phyloP scores from a whole-genome alignment of 23 tunicate species.

The Trididemnum nubilum region DNA sequence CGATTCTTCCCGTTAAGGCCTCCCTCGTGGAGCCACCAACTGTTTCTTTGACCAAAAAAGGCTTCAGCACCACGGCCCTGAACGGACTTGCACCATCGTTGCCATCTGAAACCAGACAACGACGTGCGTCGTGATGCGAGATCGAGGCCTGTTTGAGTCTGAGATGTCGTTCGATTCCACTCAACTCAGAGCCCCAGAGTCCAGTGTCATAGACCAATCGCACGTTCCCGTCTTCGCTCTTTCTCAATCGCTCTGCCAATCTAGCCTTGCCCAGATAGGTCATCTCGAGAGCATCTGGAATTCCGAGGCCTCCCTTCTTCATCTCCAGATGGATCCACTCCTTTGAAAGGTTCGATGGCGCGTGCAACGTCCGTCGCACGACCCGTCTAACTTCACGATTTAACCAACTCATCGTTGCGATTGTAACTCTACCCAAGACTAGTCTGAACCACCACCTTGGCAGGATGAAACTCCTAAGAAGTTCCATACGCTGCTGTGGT shows the following conservation, averaged over 20 bases:
- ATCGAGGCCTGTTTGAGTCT: not conserved
- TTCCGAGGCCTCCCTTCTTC: slow-evolving; percentile 20
- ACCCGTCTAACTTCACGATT: slow-evolving; percentile 16
- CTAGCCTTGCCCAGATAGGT: not conserved
- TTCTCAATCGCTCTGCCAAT: not conserved
- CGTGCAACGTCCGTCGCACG: slow-evolving; percentile 3
- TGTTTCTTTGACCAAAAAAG: not conserved
- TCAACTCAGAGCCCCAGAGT: slow-evolving; percentile 5
- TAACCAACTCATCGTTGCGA: not conserved
- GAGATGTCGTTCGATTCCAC: not conserved
- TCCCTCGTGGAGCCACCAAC: not conserved
- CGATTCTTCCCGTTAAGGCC: not conserved
- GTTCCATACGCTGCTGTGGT: slow-evolving; percentile 3
- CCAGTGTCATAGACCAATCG: not conserved
- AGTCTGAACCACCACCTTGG: slow-evolving; percentile 2
- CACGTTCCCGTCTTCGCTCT: not conserved
- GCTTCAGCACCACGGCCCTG: slow-evolving; percentile 1
- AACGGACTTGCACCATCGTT: not conserved
- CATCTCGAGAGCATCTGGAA: not conserved
- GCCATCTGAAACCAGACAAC: not conserved
- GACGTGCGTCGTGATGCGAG: not conserved
- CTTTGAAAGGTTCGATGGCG: not conserved
- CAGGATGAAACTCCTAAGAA: slow-evolving; percentile 1
- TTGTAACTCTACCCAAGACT: not conserved
- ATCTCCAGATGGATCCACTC: slow-evolving; percentile 1